phyloP scores from a whole-genome alignment of 2,888 invertebrate species.

The Eristalis intricaria region DNA sequence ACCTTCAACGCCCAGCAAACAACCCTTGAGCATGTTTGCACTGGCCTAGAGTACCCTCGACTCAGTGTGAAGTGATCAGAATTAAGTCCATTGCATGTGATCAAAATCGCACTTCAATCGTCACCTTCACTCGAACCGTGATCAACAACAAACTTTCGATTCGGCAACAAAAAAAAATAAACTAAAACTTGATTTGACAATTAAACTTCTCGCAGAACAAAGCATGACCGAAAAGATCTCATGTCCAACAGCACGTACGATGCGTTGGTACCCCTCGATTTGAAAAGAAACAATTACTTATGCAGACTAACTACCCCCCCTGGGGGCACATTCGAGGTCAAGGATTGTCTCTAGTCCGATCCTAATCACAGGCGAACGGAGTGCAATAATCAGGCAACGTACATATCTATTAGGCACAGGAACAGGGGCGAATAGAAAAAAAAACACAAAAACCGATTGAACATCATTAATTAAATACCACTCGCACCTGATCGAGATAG shows the following conservation, averaged over 20 bases:
- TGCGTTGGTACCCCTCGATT: neutral
- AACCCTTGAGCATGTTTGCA: neutral
- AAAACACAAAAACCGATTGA: slow-evolving; percentile 19
- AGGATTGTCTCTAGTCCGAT: neutral
- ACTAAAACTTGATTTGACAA: neutral
- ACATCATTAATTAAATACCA: slow-evolving; percentile 55
- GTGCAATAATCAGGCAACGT: slow-evolving; percentile 49
- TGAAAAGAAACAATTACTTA: neutral
- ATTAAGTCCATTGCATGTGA: neutral
- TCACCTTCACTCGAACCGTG: neutral
- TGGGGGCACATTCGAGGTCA: neutral
- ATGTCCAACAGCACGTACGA: neutral
- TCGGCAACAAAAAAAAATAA: neutral
- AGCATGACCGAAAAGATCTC: neutral
- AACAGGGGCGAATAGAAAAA: neutral
- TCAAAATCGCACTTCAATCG: neutral
- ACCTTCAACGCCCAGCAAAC: neutral
- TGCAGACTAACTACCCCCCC: neutral
- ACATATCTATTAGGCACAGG: neutral
- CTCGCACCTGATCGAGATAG: slow-evolving; percentile 47
- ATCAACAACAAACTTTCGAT: neutral
- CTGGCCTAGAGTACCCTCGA: neutral
- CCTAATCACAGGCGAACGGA: slow-evolving; percentile 17
- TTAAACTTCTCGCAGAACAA: neutral
- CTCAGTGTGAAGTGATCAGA: neutral